phyloP scores from a whole-genome alignment of 2,113 vertebrate species.

The Uria lomvia region DNA sequence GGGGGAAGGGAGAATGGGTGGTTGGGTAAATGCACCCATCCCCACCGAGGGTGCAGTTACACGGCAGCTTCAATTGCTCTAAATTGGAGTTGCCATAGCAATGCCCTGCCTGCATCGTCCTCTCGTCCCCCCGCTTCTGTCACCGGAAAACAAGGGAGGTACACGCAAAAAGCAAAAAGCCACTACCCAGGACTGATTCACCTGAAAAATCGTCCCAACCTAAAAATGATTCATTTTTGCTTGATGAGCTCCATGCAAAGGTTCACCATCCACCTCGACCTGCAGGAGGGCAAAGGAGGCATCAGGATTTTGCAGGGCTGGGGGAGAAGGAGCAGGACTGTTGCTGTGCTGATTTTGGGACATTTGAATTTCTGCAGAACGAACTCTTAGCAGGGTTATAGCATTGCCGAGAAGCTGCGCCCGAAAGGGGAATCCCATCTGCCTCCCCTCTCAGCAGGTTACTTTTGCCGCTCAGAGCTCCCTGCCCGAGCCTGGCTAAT shows the following conservation, averaged over 20 bases:
- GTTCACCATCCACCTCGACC: accelerated
- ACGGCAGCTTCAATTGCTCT: background rate
- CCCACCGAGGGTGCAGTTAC: background rate
- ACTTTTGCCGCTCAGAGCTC: background rate
- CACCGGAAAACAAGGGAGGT: background rate
- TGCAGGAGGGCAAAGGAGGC: background rate
- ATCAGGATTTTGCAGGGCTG: background rate
- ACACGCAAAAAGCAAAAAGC: accelerated
- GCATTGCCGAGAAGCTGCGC: background rate
- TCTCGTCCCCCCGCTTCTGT: background rate
- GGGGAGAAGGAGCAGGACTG: background rate
- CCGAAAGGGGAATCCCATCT: background rate
- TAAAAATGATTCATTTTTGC: background rate
- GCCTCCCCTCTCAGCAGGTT: background rate
- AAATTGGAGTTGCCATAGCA: background rate
- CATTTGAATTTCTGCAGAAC: background rate
- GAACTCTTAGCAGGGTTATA: background rate
- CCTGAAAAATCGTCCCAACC: background rate
- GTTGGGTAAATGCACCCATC: background rate
- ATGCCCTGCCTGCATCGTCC: background rate
- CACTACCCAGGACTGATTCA: background rate
- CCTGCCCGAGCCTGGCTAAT: background rate
- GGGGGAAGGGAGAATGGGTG: background rate
- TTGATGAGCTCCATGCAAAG: background rate
- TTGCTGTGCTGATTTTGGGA: background rate